A percentile compares a stretch with the other conserved stretches of the same genome.
phyloP scores from a whole-genome alignment of 2,113 vertebrate genomes.

The Thermophis baileyi region DNA sequence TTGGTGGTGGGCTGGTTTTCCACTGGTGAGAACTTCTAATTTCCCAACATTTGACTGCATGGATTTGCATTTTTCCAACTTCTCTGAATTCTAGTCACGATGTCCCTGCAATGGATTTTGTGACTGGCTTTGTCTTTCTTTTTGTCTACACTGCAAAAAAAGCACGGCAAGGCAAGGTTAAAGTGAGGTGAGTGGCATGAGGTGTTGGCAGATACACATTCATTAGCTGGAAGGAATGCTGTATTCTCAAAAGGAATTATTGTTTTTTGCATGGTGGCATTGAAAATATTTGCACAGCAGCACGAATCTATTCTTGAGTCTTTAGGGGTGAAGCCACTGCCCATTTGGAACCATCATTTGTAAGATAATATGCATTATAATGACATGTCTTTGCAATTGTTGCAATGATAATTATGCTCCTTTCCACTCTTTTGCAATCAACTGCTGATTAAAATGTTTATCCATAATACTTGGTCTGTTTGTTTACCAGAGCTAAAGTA shows the following conservation, averaged over 20 bases:
- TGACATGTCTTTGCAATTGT: not conserved
- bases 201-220: not conserved
- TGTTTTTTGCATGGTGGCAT: not conserved
- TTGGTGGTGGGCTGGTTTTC: not conserved
- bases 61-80: not conserved
- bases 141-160: not conserved
- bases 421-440: not conserved
- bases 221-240: not conserved
- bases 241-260: not conserved
- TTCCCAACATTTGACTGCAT: not conserved
- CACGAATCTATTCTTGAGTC: not conserved
- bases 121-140: not conserved
- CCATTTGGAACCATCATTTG: not conserved
- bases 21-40: not conserved
- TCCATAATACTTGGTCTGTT: not conserved
- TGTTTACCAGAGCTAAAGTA: not conserved
- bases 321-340: not conserved
- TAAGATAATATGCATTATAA: not conserved
- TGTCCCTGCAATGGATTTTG: not conserved
- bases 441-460: slow-evolving; percentile 15
- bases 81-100: not conserved
- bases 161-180: not conserved
- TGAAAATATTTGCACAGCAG: not conserved
- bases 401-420: not conserved
- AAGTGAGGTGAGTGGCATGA: not conserved